Base-by-base conservation (phyloP, 2,888 invertebrate species). In the Hypena proboscidalis region DNA sequence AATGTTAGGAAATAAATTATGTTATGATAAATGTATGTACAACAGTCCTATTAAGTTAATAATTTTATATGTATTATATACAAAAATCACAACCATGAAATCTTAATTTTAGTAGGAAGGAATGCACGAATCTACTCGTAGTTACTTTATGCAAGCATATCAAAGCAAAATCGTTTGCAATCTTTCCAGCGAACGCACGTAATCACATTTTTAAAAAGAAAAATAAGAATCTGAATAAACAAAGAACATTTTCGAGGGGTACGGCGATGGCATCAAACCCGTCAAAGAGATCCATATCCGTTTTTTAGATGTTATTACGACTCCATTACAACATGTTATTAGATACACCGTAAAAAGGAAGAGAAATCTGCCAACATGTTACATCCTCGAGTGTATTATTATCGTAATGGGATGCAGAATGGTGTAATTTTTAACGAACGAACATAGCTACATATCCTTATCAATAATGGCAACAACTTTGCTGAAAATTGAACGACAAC, bases 401-500 rank as follows among this genome's bases (percentile, higher is more conserved):
- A 55, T 61, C 31, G 27, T 58, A 58, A 70, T 58, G 36, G 40
- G 44, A 23, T 10, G 26, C 22, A 11, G 20, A 23, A 14, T 29
- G 20, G 21, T 48, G 46, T 61, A 47, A 56, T 63, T 61, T 58
- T 59, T 58, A 60, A 66, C 55, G 57, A 64, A 61, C 44, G 23
- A 61, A 52, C 51, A 65, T 54, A 61, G 64, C 58, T 62, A 70
- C 69, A 74, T 78, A 74, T 78, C 74, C 70, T 83, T 77, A 77
- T 74, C 78, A 83, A 82, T 84, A 83, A 84, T 82, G 71, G 77
- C 73, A 67, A 77, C 77, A 78, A 80, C 74, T 82, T 77, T 56
- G 60, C 69, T 72, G 67, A 75, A 80, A 78, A 80, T 83, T 83
- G 65, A 77, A 76, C 77, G 61, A 69, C 70, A 81, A 85, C 77